Conservation (phyloP, 2,113 vertebrate genomes). For the Lophotis ruficrista region DNA sequence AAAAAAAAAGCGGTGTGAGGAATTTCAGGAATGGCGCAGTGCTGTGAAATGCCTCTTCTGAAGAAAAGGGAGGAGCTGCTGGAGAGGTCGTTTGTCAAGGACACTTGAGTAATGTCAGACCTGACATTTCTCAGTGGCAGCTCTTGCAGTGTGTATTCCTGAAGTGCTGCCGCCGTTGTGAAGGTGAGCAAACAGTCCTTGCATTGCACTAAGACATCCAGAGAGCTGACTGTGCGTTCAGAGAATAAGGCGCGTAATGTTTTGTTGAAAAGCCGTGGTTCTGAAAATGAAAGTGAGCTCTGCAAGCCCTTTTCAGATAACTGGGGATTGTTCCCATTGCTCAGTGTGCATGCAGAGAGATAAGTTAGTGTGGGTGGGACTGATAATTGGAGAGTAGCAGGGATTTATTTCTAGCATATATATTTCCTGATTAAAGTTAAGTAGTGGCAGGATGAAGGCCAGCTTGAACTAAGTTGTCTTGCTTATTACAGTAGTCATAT, state of each 20-base stretch:
- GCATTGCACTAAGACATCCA: background rate
- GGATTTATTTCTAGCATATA: background rate
- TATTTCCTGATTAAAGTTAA: background rate
- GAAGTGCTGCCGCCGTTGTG: background rate
- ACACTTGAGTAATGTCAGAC: background rate
- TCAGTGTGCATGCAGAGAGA: background rate
- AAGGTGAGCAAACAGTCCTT: background rate
- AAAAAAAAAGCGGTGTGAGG: background rate
- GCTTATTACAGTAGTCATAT: background rate
- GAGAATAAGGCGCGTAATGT: background rate
- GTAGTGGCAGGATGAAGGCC: background rate
- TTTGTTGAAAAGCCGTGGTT: background rate
- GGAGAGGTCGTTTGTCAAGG: constrained; percentile 22
- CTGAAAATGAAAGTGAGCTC: background rate
- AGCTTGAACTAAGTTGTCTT: background rate
- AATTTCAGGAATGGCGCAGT: background rate
- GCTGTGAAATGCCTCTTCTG: background rate
- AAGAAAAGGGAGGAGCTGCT: background rate
- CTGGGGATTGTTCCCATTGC: background rate
- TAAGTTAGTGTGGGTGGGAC: background rate
- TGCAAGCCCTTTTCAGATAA: background rate
- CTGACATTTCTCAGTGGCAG: background rate
- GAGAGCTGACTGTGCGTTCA: background rate
- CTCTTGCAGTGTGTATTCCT: background rate
- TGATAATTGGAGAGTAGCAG: constrained; percentile 1